Base-by-base conservation (phyloP, 2,797 vertebrate genomes). In the Parambassis ranga region DNA sequence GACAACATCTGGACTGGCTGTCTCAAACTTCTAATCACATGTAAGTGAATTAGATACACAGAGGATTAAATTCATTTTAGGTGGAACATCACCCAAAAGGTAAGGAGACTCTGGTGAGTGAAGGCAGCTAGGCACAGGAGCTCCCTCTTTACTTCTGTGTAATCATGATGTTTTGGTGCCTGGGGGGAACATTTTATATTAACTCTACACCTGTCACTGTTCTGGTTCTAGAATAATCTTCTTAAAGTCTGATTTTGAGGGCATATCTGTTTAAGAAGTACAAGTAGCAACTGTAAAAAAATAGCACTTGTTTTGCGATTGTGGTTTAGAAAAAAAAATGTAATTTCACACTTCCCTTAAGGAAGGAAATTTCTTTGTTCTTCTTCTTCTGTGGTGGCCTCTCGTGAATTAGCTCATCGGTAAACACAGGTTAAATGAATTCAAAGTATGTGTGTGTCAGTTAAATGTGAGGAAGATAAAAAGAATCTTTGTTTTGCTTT, bases 151-250 rank as follows among this genome's bases (percentile, higher is more conserved):
- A 38, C 36, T 51, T 20, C 13, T 26, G 52, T 68, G 32, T 73
- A 19, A 64, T 59, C 10, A 3, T 27, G 39, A 51, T 41, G 51
- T 56, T 62, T 5, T 26, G 24, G 20, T 7, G 13, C 47, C 55
- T 32, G 1, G 30, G 52, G 56, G 26, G n/a, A n/a, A 39, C 27
- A 22, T 63, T 72, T 75, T 56, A 46, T 66, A 77, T 82, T 71
- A 48, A 65, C 70, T 71, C 44, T 50, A 70, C 43, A 75, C 79
- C 71, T 73, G 79, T 62, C 69, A 39, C 15, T 67, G 71, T 47
- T 82, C 61, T 64, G 44, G 20, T 73, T 71, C 31, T 39, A 56
- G 28, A 51, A 56, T 42, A n/a, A 18, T 26, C 3, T 63, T 8
- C 15, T 61, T 27, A 28, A 50, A 9, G 9, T 7, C 36, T 23